A percentile compares a stretch with the other conserved stretches of the same genome.
Evolutionary conservation across 1,140 invertebrate genomes (phyloP).

Genomic region (Thaumetopoea pityocampa): DNA sequence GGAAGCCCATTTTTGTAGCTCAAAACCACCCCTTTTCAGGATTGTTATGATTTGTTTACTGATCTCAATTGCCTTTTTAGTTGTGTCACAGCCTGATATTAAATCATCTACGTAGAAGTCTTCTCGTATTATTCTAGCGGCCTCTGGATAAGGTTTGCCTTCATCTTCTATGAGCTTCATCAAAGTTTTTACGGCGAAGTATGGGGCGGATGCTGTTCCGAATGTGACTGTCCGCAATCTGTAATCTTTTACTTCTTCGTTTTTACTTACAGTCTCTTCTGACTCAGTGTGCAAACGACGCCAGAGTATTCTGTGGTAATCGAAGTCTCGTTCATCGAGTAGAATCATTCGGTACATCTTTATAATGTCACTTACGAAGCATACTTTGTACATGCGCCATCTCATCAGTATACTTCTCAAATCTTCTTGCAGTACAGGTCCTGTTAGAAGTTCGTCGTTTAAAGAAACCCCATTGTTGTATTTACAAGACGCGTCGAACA

Average conservation of each 20-base stretch:
- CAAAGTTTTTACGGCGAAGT: constrained; percentile 41
- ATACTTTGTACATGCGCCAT: constrained; percentile 47
- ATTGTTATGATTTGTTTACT: constrained; percentile 25
- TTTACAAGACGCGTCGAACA: constrained; percentile 49
- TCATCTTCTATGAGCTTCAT: constrained; percentile 38
- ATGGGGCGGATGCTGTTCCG: constrained; percentile 47
- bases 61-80: constrained; percentile 25
- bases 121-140: constrained; percentile 23
- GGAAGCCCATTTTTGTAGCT: constrained; percentile 35
- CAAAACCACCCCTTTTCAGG: constrained; percentile 30
- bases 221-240: constrained; percentile 43
- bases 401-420: constrained; percentile 54
- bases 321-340: constrained; percentile 32
- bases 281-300: constrained; percentile 14
- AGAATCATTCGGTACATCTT: constrained; percentile 59
- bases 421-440: constrained; percentile 62
- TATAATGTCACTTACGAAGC: constrained; percentile 55
- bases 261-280: constrained; percentile 1
- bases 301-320: constrained; percentile 65
- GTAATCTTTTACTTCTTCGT: constrained; percentile 25
- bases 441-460: constrained; percentile 52
- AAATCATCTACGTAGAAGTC: constrained; percentile 61
- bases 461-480: constrained; percentile 45
- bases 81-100: constrained; percentile 31
- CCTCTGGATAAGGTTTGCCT: constrained; percentile 25